Percentiles rank a stretch among this genome's conserved stretches.
phyloP scores from a whole-genome alignment of 2,797 vertebrate species.

The Pampus argenteus region DNA sequence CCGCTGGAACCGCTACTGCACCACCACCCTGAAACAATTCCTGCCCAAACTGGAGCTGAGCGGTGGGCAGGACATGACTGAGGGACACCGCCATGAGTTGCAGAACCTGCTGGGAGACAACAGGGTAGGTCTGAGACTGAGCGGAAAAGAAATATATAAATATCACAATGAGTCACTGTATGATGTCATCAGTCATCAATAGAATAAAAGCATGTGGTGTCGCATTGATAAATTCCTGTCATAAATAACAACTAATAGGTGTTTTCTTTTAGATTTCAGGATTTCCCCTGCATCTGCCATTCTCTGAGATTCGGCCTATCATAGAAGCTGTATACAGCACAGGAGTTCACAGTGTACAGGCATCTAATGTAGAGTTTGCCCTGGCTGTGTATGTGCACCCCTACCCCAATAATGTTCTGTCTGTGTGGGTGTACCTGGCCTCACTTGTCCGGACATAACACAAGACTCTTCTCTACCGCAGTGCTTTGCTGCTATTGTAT shows the following conservation, averaged over 20 bases:
- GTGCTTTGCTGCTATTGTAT: neutral
- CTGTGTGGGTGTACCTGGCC: constrained; percentile 96
- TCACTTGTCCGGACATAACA: constrained; percentile 88
- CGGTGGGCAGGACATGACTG: constrained; percentile 86
- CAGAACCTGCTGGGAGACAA: constrained; percentile 94
- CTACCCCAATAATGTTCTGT: constrained; percentile 93
- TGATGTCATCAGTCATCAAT: constrained; percentile 6
- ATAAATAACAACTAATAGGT: neutral
- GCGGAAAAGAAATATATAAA: neutral
- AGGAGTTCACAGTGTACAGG: constrained; percentile 90
- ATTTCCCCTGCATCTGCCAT: constrained; percentile 94
- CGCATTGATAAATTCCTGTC: neutral
- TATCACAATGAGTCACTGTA: neutral
- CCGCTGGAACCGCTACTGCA: constrained; percentile 97
- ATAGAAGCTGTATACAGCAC: constrained; percentile 94
- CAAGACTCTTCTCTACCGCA: neutral
- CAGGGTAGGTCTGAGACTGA: constrained; percentile 82
- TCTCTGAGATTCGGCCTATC: constrained; percentile 91
- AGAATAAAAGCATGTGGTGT: neutral
- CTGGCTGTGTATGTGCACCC: constrained; percentile 94
- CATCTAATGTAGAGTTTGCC: constrained; percentile 92
- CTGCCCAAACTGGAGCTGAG: constrained; percentile 91
- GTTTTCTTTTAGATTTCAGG: constrained; percentile 89
- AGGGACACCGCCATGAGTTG: constrained; percentile 91
- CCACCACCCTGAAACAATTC: constrained; percentile 90